Conservation (phyloP, 1,140 invertebrate species). For the Battus philenor region DNA sequence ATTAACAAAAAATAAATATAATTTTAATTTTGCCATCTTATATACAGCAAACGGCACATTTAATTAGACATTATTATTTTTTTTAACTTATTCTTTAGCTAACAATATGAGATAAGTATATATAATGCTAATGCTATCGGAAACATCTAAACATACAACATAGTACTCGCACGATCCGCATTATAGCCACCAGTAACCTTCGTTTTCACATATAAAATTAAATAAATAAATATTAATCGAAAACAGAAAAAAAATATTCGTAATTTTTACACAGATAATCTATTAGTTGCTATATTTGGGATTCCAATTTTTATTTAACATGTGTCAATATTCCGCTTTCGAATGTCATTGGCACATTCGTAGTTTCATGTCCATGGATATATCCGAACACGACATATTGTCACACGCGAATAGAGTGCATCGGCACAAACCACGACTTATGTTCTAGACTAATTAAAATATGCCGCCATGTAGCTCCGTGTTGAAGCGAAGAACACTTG, state of each 20-base stretch:
- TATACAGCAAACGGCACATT: conserved; percentile 39
- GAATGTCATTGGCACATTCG: conserved; percentile 6
- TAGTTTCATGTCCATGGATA: conserved; percentile 16
- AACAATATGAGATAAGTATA: conserved; percentile 63
- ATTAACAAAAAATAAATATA: too few species aligned
- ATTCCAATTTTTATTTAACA: conserved; percentile 14
- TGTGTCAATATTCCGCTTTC: conserved; percentile 13
- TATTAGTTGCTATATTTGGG: conserved; percentile 21
- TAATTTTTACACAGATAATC: conserved; percentile 15
- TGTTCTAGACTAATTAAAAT: conserved; percentile 13
- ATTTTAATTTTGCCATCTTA: conserved; percentile 28
- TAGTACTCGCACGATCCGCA: conserved; percentile 34
- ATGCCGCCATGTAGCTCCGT: not conserved
- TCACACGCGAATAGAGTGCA: conserved; percentile 27
- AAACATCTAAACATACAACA: conserved; percentile 52
- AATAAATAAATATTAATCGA: not conserved
- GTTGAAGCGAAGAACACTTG: too few species aligned
- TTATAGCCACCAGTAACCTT: conserved; percentile 33
- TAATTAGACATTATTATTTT: conserved; percentile 44
- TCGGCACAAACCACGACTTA: conserved; percentile 33
- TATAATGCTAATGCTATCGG: conserved; percentile 53
- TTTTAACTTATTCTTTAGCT: conserved; percentile 51
- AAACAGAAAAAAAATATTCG: conserved; percentile 7
- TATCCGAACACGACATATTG: conserved; percentile 20
- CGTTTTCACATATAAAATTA: too few species aligned